These are phyloP conservation scores for Drosophila tsacasi DNA, from an alignment of 1,140 invertebrate species.

Conservation along the genomic window DNA sequence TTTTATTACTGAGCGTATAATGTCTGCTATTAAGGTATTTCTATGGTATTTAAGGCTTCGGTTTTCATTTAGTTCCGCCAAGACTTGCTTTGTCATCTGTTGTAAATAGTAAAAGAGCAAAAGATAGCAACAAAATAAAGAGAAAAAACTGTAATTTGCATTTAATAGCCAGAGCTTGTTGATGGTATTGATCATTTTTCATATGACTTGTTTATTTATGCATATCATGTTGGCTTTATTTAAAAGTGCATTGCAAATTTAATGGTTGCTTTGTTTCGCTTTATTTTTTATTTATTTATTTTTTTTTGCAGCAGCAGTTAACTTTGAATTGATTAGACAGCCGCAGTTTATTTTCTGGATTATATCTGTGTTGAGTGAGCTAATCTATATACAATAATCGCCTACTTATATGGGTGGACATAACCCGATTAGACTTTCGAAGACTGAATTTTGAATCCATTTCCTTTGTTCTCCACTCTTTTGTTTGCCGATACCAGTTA, in stretches of 20 bases:
- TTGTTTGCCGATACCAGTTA: conserved; percentile 57
- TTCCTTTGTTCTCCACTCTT: conserved; percentile 42
- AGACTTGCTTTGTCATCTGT: conserved; percentile 34
- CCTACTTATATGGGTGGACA: conserved; percentile 25
- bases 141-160: conserved; percentile 55
- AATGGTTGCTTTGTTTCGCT: conserved; percentile 3
- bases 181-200: conserved; percentile 40
- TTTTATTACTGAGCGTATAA: not conserved
- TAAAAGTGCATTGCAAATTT: conserved; percentile 35
- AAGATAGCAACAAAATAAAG: conserved; percentile 5
- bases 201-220: conserved; percentile 57
- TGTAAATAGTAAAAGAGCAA: conserved; percentile 26
- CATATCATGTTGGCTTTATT: conserved; percentile 46
- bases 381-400: conserved; percentile 61
- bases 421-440: conserved; percentile 49
- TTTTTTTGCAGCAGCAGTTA: conserved; percentile 9
- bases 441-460: conserved; percentile 26
- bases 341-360: conserved; percentile 21
- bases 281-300: conserved; percentile 12
- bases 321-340: conserved; percentile 28
- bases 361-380: conserved; percentile 23
- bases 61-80: not conserved
- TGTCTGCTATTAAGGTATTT: too few species aligned
- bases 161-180: conserved; percentile 43
- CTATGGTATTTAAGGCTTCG: conserved; percentile 15